A percentile compares a stretch with the other conserved stretches of the same genome.
phyloP scores from a whole-genome alignment of 1,140 invertebrate genomes.

The Euwallacea fornicatus region DNA sequence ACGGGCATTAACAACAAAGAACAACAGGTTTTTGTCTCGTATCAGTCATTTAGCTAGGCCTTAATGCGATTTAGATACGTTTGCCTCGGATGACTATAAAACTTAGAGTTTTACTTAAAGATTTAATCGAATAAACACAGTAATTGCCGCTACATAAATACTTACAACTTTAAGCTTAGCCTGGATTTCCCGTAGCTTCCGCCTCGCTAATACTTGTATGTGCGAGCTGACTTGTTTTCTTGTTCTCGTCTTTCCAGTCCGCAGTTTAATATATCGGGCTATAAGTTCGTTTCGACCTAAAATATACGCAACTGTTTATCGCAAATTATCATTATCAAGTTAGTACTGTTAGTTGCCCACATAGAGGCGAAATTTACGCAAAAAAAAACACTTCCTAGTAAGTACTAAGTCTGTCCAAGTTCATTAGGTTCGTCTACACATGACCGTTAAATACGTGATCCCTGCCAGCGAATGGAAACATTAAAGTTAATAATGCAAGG shows the following conservation, averaged over 20 bases:
- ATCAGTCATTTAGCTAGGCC: background rate
- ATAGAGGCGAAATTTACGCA: background rate
- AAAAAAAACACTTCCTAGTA: background rate
- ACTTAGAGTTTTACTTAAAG: background rate
- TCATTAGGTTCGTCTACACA: background rate
- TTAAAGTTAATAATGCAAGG: slow-evolving; percentile 10
- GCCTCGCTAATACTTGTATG: slow-evolving; percentile 97
- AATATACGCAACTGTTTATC: slow-evolving; percentile 39
- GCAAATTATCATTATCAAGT: too few relatives aligned
- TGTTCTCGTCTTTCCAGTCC: slow-evolving; percentile 98
- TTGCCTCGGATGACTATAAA: background rate
- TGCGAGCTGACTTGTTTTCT: slow-evolving; percentile 99
- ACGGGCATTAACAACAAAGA: slow-evolving; percentile 1
- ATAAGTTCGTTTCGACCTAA: slow-evolving; percentile 98
- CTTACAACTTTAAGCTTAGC: slow-evolving; percentile 96
- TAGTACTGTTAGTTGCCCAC: too few relatives aligned
- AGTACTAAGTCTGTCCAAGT: too few relatives aligned
- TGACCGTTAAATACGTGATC: background rate
- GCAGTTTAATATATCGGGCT: slow-evolving; percentile 97
- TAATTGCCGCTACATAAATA: slow-evolving; percentile 40
- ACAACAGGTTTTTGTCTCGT: slow-evolving; percentile 1
- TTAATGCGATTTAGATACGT: slow-evolving; percentile 4
- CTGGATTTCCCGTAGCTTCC: slow-evolving; percentile 96
- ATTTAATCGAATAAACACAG: background rate
- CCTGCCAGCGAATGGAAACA: slow-evolving; percentile 16